These are phyloP conservation scores for Macaca nemestrina DNA, from an alignment of 2,113 vertebrate species.

Conservation along the genomic window DNA sequence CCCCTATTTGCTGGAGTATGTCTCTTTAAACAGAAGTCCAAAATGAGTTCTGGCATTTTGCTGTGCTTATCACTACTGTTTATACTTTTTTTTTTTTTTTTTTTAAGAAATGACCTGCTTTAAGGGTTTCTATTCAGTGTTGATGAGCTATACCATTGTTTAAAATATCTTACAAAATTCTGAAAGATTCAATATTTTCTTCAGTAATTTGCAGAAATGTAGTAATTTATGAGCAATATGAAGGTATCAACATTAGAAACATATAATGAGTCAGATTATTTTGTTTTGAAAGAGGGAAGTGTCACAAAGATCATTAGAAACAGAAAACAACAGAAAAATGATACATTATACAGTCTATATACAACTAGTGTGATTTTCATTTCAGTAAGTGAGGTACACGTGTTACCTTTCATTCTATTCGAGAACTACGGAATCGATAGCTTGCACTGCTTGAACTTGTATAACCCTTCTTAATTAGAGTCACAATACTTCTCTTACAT, in stretches of 20 bases:
- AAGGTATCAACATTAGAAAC: not conserved
- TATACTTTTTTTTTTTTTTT: not conserved
- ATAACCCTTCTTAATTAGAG: not conserved
- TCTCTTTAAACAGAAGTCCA: not conserved
- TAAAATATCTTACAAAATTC: not conserved
- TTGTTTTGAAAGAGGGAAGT: not conserved
- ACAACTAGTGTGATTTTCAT: not conserved
- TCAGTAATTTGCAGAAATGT: constrained; percentile 2
- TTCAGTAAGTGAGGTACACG: not conserved
- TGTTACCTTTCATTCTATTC: not conserved
- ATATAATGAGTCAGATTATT: constrained; percentile 1
- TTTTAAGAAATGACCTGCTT: not conserved
- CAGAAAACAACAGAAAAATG: not conserved
- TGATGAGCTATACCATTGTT: not conserved
- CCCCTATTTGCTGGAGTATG: not conserved
- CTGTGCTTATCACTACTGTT: not conserved
- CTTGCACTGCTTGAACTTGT: not conserved
- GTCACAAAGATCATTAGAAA: not conserved
- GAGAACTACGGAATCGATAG: not conserved
- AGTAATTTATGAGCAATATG: not conserved
- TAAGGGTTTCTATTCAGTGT: not conserved
- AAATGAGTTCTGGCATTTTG: not conserved
- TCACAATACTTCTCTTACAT: not conserved
- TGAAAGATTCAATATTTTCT: constrained; percentile 18
- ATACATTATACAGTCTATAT: not conserved